Percentiles rank a stretch among this genome's conserved stretches.
These are phyloP conservation scores for Parus major DNA, from an alignment of 2,113 vertebrate species.

Conservation along the genomic window DNA sequence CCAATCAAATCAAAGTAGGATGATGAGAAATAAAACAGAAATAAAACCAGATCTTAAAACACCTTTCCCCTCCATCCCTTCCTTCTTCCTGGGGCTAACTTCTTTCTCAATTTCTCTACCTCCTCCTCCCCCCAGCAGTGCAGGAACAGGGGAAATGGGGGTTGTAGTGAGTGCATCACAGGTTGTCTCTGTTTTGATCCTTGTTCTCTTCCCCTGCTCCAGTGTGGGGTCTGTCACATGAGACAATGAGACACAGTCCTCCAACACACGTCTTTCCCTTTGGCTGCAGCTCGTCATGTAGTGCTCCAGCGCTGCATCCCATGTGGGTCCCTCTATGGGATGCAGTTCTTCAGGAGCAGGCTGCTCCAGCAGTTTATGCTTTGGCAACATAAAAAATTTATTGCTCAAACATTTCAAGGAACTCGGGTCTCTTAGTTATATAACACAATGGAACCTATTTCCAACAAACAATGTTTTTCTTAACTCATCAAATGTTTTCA, in stretches of 20 bases:
- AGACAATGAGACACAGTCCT: not conserved
- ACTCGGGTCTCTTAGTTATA: not conserved
- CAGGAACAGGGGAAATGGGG: not conserved
- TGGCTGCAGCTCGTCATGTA: accelerated
- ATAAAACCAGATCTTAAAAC: not conserved
- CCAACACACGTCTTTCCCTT: not conserved
- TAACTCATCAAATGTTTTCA: not conserved
- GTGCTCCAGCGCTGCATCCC: not conserved
- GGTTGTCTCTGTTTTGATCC: not conserved
- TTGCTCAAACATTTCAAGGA: not conserved
- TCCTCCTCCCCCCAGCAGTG: not conserved
- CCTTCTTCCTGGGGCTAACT: not conserved
- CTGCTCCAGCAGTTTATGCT: not conserved
- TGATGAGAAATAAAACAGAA: not conserved
- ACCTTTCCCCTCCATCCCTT: not conserved
- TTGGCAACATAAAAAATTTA: not conserved
- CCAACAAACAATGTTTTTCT: not conserved
- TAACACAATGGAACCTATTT: not conserved
- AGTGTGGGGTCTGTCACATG: not conserved
- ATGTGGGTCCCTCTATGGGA: not conserved
- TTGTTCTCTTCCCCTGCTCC: not conserved
- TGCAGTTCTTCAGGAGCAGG: not conserved
- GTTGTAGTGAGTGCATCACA: not conserved
- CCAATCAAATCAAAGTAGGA: not conserved
- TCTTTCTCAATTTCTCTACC: not conserved